Percentiles rank a stretch among this genome's conserved stretches.
Evolutionary conservation across 53 echinoderm and acorn worm genomes (phyloP).

Genomic region (Hippasteria phrygiana): DNA sequence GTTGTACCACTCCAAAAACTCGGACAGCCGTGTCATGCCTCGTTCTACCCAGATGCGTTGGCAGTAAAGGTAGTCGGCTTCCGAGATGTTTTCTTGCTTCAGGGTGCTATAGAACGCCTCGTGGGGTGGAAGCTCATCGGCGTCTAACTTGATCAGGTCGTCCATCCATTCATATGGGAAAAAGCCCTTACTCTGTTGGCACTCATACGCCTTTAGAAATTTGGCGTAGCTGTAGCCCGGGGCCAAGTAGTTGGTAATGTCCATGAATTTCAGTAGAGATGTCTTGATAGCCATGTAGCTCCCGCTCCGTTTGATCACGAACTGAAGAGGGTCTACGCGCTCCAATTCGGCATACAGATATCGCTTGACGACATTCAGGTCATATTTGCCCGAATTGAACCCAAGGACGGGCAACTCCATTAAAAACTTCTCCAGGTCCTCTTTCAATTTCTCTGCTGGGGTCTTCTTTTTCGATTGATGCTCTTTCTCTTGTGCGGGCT

Average conservation of each 20-base stretch:
- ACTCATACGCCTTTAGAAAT: conserved; percentile 67
- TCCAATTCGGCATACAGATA: conserved; percentile 27
- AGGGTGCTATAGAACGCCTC: conserved; percentile 25
- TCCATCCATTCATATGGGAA: conserved; percentile 71
- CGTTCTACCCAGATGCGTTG: not conserved
- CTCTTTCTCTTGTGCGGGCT: no score
- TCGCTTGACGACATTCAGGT: conserved; percentile 36
- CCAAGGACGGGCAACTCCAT: conserved; percentile 61
- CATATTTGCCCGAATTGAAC: conserved; percentile 44
- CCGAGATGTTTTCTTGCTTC: not conserved
- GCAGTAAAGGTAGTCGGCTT: conserved; percentile 29
- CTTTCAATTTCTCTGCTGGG: not conserved
- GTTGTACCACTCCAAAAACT: conserved; percentile 71
- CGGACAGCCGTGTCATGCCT: conserved; percentile 34
- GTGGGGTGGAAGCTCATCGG: conserved; percentile 7
- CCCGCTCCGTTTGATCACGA: conserved; percentile 9
- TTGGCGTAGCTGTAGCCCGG: conserved; percentile 43
- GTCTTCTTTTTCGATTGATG: no score
- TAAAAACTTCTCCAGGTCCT: conserved; percentile 13
- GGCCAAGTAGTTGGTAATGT: conserved; percentile 66
- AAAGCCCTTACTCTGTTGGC: conserved; percentile 29
- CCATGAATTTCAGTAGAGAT: conserved; percentile 42
- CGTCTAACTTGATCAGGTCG: conserved; percentile 46
- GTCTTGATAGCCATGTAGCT: conserved; percentile 56
- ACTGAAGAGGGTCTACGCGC: not conserved